A percentile compares a stretch with the other conserved stretches of the same genome.
phyloP scores from a whole-genome alignment of 2,888 invertebrate species.

The Torymus tubicola region DNA sequence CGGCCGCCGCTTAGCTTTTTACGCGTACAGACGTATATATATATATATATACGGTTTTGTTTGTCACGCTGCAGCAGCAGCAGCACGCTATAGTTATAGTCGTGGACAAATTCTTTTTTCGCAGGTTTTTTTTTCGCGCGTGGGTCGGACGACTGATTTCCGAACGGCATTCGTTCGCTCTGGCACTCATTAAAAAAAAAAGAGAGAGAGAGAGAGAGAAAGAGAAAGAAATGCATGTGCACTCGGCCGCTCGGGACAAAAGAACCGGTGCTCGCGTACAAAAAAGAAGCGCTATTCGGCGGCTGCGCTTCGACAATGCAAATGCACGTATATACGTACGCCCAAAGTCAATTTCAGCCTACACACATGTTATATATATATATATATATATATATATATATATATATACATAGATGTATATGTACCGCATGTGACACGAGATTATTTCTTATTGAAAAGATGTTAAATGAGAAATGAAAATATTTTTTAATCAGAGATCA shows the following conservation, averaged over 20 bases:
- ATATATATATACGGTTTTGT: constrained; percentile 32
- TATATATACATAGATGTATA: too few relatives aligned
- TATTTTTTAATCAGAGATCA: constrained; percentile 24
- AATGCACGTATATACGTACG: constrained; percentile 38
- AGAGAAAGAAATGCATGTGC: constrained; percentile 50
- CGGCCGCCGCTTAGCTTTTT: constrained; percentile 47
- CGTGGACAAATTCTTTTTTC: constrained; percentile 53
- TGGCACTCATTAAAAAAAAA: constrained; percentile 60
- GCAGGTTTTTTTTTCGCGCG: constrained; percentile 48
- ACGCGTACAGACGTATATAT: constrained; percentile 3
- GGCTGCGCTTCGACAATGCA: constrained; percentile 49
- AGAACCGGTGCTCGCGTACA: constrained; percentile 27
- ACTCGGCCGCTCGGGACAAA: constrained; percentile 46
- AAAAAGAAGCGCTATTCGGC: constrained; percentile 31
- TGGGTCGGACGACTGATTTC: constrained; percentile 60
- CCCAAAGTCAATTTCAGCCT: constrained; percentile 53
- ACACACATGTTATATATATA: neutral
- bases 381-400: too few relatives aligned
- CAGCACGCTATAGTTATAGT: constrained; percentile 9
- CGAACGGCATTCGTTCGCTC: constrained; percentile 56
- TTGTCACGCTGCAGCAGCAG: constrained; percentile 14
- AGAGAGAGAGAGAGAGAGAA: constrained; percentile 31
- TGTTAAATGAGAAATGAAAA: constrained; percentile 37
- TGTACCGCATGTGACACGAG: neutral
- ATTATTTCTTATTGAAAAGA: constrained; percentile 52